phyloP scores from a whole-genome alignment of 2,888 invertebrate species.

The Celastrina argiolus region DNA sequence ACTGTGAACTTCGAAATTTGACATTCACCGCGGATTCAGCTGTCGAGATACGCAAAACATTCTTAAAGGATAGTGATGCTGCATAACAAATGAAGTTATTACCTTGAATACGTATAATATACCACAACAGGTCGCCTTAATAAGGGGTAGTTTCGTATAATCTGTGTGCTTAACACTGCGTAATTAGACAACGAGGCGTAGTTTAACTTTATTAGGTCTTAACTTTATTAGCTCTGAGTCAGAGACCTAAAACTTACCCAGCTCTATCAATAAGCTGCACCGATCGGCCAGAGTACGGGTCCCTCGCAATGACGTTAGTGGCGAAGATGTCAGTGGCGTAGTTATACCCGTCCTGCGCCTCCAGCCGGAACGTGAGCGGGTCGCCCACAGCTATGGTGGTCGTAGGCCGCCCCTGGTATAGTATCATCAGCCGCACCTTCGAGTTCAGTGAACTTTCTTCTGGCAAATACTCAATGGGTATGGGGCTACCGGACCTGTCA shows the following conservation, averaged over 20 bases:
- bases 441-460: conserved; percentile 94
- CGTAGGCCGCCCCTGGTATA: conserved; percentile 93
- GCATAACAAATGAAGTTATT: too few relatives aligned
- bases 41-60: too few relatives aligned
- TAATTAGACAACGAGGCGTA: too few relatives aligned
- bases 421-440: conserved; percentile 88
- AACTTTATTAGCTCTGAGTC: too few relatives aligned
- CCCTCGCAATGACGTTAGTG: conserved; percentile 93
- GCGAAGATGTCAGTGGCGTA: conserved; percentile 94
- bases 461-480: conserved; percentile 94
- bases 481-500: conserved; percentile 91
- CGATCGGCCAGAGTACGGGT: conserved; percentile 93
- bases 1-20: too few relatives aligned
- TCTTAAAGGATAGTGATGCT: too few relatives aligned
- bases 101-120: too few relatives aligned
- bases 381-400: conserved; percentile 96
- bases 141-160: too few relatives aligned
- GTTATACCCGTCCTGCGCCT: conserved; percentile 92
- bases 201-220: too few relatives aligned
- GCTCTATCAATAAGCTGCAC: conserved; percentile 93
- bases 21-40: too few relatives aligned
- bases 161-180: too few relatives aligned
- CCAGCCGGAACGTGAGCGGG: conserved; percentile 91
- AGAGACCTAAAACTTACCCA: conserved; percentile 79
- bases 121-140: too few relatives aligned